Base-by-base conservation (phyloP, 2,113 vertebrate genomes). In the Trichomycterus rosablanca region DNA sequence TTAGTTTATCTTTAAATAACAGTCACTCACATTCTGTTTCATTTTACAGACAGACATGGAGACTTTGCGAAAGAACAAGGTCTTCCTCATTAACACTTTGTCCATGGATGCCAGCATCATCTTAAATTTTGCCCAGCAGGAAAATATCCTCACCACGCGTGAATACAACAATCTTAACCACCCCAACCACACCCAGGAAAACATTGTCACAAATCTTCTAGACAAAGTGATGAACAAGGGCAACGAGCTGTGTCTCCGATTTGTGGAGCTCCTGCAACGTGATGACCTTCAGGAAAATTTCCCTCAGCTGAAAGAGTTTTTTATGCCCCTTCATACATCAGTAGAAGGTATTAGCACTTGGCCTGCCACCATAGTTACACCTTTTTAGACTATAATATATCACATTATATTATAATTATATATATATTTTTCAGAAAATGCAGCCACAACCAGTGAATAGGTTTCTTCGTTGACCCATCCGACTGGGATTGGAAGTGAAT, bases 171-270 rank as follows among this genome's bases (percentile, higher is more conserved):
- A 51, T 1, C 28, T 51, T 19, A 51, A 32, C 9, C 26, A 32
- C 0, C 18, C 14, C 19, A 39, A 61, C 23, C 7, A 61, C 34
- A 50, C 59, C 2, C 11, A 8, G 3, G 34, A 50, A 34, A 20
- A 9, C 11, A 50, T 61, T 34, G 32, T 61, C 9, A 40, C 28
- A 14, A 50, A 50, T 3, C 46, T 61, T 28, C 59, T 61, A 20
- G 59, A 61, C 23, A 61, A n/a, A 11, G 9, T 61, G 32, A 49
- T 23, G 7, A 12, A 24, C 30, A 60, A 48, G 30, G 57, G 59
- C 11, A 34, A 61, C 1, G 9, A 39, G 20, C 9, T 22, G 2
- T 61, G 59, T 14, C 4, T 2, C 2, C 8, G 3, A 9, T 40
- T 61, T 12, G 19, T 61, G 6, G n/a, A 61, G 9, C 2, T 50